Conservation (phyloP, 1,140 invertebrate genomes). For the Drosophila nebulosa region DNA sequence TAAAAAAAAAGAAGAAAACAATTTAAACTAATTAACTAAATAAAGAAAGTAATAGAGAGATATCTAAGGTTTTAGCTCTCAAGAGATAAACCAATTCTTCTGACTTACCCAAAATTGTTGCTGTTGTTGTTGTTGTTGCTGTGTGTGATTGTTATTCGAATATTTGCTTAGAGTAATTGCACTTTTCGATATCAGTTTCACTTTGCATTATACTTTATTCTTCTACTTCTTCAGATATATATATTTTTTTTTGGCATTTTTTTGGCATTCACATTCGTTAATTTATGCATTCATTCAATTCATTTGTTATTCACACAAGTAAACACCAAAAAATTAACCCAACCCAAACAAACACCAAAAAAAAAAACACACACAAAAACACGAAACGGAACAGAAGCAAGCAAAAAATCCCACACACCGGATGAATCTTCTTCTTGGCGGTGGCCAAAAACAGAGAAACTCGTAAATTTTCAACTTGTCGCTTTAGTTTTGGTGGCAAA, state of each 20-base stretch:
- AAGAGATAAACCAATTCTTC: too few relatives aligned
- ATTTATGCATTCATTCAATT: neutral
- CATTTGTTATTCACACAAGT: neutral
- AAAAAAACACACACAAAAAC: neutral
- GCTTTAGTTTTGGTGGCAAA: neutral
- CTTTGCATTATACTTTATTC: neutral
- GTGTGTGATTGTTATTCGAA: too few relatives aligned
- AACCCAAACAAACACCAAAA: neutral
- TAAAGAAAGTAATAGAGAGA: neutral
- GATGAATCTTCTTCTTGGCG: too few relatives aligned
- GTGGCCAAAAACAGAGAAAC: neutral
- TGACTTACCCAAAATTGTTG: neutral
- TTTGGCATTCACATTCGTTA: neutral
- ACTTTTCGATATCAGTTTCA: neutral
- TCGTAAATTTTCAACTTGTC: neutral
- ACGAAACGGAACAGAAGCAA: neutral
- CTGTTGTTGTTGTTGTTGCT: too few relatives aligned
- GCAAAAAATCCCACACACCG: neutral
- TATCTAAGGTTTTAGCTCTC: too few relatives aligned
- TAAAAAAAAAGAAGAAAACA: neutral
- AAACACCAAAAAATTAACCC: neutral
- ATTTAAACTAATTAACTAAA: neutral
- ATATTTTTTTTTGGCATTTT: neutral
- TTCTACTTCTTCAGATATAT: too few relatives aligned
- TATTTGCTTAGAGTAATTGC: neutral